Evolutionary conservation across 1,140 invertebrate genomes (phyloP), one percentile per base, ranked within the genome.

Genomic region (Mercenaria mercenaria): DNA sequence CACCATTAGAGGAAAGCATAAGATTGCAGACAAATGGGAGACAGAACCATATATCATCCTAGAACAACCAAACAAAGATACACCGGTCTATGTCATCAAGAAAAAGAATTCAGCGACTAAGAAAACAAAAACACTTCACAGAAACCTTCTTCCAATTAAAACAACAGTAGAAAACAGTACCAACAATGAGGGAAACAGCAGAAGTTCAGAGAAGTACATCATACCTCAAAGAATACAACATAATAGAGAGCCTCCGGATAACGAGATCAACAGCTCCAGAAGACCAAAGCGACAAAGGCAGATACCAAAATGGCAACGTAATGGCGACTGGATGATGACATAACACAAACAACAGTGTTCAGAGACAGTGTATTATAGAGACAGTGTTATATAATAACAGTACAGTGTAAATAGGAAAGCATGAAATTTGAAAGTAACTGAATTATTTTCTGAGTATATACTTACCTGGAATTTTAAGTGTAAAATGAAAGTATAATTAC

Each of bases 21-120:
- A 86, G 47, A 32, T 86, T 2, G 41, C 83, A 18, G 67, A 86
- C 32, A 47, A 34, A 74, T 86, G 67, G 83, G 69, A 86, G 43
- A n/a, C n/a, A 23, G 39, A 86, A 13, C 41, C 83, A 11, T 86
- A 86, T 52, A n/a, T 52, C 11, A 23, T 86, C 11, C 39, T 74
- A 0, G 23, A 8, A 20, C 32, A 72, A 29, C 61, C 52, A 0
- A 67, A 83, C 26, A 34, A 64, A 2, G 59, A 67, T n/a, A 83
- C 64, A 23, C 80, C 80, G 29, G 80, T 83, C 10, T 83, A 1
- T 11, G 29, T 15, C 3, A 32, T 81, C 8, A 8, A 32, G n/a
- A 59, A 81, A 50, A 34, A 81, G 52, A 81, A 81, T 61, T n/a
- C 26, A n/a, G 37, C 23, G 29, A n/a, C 59, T 34, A 41, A 41